Evolutionary conservation across 2,797 vertebrate species (phyloP).

Genomic region (Lates japonicus): DNA sequence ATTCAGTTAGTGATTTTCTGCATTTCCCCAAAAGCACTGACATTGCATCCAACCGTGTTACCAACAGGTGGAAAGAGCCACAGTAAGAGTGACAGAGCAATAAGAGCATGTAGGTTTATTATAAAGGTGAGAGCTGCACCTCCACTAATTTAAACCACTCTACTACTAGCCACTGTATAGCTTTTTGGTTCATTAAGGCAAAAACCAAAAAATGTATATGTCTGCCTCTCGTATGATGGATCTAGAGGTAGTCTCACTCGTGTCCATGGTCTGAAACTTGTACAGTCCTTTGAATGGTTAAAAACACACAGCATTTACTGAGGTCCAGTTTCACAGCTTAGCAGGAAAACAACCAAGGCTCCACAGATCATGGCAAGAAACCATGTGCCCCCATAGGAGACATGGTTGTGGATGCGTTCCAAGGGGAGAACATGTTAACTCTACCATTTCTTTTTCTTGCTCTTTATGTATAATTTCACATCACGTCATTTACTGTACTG

Average conservation of each 20-base stretch:
- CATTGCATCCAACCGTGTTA: constrained; percentile 12
- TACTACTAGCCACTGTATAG: not conserved
- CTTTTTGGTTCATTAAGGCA: constrained; percentile 9
- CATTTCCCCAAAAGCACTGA: constrained; percentile 10
- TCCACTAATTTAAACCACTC: not conserved
- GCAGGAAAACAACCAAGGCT: not conserved
- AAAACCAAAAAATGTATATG: constrained; percentile 12
- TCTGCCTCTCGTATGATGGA: not conserved
- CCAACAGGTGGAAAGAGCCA: constrained; percentile 29
- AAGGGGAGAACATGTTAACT: too few relatives aligned
- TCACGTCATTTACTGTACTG: too few relatives aligned
- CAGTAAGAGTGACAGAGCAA: not conserved
- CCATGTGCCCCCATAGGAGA: too few relatives aligned
- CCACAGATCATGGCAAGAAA: not conserved
- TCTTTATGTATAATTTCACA: too few relatives aligned
- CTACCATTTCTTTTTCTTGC: too few relatives aligned
- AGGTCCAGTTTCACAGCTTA: not conserved
- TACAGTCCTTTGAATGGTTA: not conserved
- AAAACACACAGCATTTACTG: not conserved
- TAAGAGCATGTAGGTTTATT: constrained; percentile 8
- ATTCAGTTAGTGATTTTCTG: constrained; percentile 45
- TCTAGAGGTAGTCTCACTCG: not conserved
- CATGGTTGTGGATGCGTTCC: too few relatives aligned
- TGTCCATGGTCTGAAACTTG: not conserved
- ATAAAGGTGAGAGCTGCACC: constrained; percentile 1